Base-by-base conservation (phyloP, 1,140 invertebrate genomes). In the Neodiprion fabricii region DNA sequence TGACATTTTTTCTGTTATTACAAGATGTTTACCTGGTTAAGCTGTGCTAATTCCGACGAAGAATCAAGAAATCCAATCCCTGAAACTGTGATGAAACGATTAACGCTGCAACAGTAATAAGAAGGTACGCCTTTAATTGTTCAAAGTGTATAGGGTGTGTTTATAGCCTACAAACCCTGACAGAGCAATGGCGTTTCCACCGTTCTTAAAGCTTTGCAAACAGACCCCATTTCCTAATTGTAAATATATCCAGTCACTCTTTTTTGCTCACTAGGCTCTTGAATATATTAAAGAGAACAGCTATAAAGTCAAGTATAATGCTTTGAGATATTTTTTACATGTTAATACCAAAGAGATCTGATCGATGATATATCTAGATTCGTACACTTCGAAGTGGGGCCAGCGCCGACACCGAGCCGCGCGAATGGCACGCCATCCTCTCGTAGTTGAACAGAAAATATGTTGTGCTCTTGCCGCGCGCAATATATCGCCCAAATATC, bases 101-200 rank as follows among this genome's bases (percentile, higher is more conserved):
- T 79, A 77, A 79, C 75, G 77, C 78, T 75, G 78, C 76, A 75
- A 66, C 80, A 83, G 74, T 83, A 85, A 85, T 80, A 75, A 73
- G 74, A 76, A 85, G 83, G 83, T 85, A 83, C 72, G 83, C 82
- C 75, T 47, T 53, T 48, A 12, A 40, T 10, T 7, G n/a, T 17
- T 12, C 7, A 50, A 23, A 65, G 17, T 7, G 11, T 23, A 47
- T 23, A 50, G 80, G 78, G 76, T 81, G 81, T 85, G 84, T 85
- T 86, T 87, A 87, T 86, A 86, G 85, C 84, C 86, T 86, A 80
- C 80, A 86, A 86, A 84, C 81, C 81, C 83, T 85, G 85, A 85
- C 84, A 83, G 78, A 81, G 81, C 80, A 84, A 84, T 84, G 83
- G 83, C 83, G 70, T 71, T 61, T 61, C 53, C n/a, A 49, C 48